phyloP scores from a whole-genome alignment of 2,113 vertebrate species.

The Vulpes ferrilata region DNA sequence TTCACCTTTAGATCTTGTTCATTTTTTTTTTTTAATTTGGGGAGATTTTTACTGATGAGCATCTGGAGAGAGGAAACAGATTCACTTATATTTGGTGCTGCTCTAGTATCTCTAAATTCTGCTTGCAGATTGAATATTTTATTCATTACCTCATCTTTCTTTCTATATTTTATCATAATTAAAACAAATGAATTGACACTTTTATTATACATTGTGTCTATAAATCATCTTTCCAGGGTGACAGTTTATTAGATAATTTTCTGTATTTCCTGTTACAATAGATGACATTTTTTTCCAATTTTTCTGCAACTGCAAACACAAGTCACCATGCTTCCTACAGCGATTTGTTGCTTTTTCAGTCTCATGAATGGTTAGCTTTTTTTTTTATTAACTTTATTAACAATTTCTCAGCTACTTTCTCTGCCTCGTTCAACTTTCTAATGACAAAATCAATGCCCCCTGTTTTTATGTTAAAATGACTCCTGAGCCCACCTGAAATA shows the following conservation, averaged over 20 bases:
- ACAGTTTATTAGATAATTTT: neutral
- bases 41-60: neutral
- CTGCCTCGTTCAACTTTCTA: neutral
- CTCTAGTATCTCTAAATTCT: neutral
- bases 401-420: neutral
- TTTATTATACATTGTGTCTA: neutral
- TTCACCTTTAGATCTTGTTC: neutral
- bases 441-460: neutral
- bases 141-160: neutral
- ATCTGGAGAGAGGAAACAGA: neutral
- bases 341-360: neutral
- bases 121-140: neutral
- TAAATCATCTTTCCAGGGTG: neutral
- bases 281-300: neutral
- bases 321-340: neutral
- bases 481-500: neutral
- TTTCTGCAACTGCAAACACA: neutral
- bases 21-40: neutral
- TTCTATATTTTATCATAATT: neutral
- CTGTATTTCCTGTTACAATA: neutral
- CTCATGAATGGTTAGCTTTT: neutral
- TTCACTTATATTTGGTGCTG: neutral
- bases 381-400: neutral
- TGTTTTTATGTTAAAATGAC: neutral
- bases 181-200: neutral